Base-by-base conservation (phyloP, 2,113 vertebrate species). In the Emydura subglobosa region DNA sequence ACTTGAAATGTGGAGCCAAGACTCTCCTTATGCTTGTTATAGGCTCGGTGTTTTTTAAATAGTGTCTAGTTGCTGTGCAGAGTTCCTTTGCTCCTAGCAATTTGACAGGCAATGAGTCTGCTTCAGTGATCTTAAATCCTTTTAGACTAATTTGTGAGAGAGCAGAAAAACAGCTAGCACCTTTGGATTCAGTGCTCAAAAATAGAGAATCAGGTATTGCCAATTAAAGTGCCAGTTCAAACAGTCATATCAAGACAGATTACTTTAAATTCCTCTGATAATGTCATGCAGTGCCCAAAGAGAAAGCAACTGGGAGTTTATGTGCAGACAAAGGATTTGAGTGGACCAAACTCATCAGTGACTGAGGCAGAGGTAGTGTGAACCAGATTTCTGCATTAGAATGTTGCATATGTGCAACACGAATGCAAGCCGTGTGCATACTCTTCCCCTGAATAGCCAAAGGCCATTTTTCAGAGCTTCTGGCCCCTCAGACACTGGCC, bases 401-500 rank as follows among this genome's bases (percentile, higher is more conserved):
- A 97, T 94, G 91, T 96, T 97, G 97, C 98, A 96, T 98, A 93
- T 97, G 97, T 95, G 98, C 97, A 81, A 98, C 92, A 80, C 87
- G 93, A 96, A 98, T 95, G 98, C 95, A 92, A 98, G 97, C 97
- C 89, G 54, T 34, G 93, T 4, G 95, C 89, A 68, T 34, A 42
- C 91, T 96, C 94, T 93, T 97, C 91, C 98, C 99, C 98, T 87
- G 92, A 96, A 99, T 99, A 98, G 99, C 99, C 99, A 99, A 97
- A 94, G 99, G 99, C 99, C 99, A 99, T 99, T 98, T 98, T 95
- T 98, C 97, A 97, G 98, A 99, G 99, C 99, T 99, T 98, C 99
- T 99, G 98, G 99, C 99, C 99, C 99, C 99, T 98, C 98, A 99
- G 99, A 99, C 99, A 98, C 98, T 99, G 99, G 99, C 98, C 99